Percentiles rank a stretch among this genome's conserved stretches.
These are phyloP conservation scores for Festucalex cinctus DNA, from an alignment of 2,113 vertebrate genomes.

Conservation along the genomic window DNA sequence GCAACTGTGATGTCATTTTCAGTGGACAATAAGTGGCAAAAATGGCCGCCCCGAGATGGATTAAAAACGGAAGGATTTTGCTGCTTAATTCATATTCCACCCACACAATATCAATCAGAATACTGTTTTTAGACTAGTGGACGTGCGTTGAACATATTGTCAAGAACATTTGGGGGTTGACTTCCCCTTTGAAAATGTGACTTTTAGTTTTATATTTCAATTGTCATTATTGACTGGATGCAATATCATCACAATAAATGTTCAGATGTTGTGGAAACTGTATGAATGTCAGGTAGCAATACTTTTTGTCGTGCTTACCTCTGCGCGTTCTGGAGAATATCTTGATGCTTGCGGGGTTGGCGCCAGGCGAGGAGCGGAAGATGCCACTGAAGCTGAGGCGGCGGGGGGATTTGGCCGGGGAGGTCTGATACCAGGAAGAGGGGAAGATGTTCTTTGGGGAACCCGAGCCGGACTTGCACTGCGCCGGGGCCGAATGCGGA, in stretches of 20 bases:
- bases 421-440: conserved; percentile 80
- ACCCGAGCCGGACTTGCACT: conserved; percentile 75
- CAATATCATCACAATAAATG: not conserved
- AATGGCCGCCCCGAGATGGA: too few species aligned
- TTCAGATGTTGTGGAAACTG: not conserved
- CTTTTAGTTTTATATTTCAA: too few species aligned
- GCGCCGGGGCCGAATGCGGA: conserved; percentile 81
- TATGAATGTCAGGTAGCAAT: not conserved
- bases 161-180: too few species aligned
- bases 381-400: conserved; percentile 95
- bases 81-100: too few species aligned
- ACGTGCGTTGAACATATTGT: too few species aligned
- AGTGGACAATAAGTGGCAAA: too few species aligned
- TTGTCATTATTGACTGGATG: too few species aligned
- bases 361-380: conserved; percentile 85
- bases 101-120: too few species aligned
- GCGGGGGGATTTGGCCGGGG: conserved; percentile 89
- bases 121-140: too few species aligned
- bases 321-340: conserved; percentile 92
- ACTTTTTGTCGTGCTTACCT: conserved; percentile 77
- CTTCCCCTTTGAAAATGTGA: too few species aligned
- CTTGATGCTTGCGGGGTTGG: conserved; percentile 81
- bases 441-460: conserved; percentile 89
- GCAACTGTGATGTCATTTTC: too few species aligned
- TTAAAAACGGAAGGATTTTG: too few species aligned